These are phyloP conservation scores for Eunapius fragilis DNA, from an alignment of 37 sponge, comb jelly and placozoan species.

Conservation along the genomic window DNA sequence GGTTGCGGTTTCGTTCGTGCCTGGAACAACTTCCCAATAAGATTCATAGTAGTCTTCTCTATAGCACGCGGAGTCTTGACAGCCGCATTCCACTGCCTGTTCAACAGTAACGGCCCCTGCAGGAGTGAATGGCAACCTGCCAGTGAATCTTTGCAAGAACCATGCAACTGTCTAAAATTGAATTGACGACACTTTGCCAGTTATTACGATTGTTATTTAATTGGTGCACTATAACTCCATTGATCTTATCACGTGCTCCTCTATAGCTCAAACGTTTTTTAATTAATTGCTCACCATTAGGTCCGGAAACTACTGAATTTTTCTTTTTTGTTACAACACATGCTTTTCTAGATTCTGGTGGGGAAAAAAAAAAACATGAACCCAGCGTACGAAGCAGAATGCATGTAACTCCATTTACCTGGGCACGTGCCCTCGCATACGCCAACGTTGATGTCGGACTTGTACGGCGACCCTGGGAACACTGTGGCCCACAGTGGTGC, in stretches of 20 bases:
- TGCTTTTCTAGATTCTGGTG: neutral
- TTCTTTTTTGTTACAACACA: conserved; percentile 23
- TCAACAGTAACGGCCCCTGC: conserved; percentile 35
- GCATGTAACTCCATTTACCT: neutral
- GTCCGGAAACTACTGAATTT: conserved; percentile 25
- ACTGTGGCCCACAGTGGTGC: conserved; percentile 1
- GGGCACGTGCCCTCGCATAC: conserved; percentile 38
- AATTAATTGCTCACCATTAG: conserved; percentile 36
- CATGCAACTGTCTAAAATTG: too few relatives aligned
- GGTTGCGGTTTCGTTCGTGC: neutral
- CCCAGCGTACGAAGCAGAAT: neutral
- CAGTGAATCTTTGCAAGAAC: too few relatives aligned
- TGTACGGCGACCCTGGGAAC: conserved; percentile 42
- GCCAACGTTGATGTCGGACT: conserved; percentile 45
- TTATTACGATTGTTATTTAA: too few relatives aligned
- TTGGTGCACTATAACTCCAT: too few relatives aligned
- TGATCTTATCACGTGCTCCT: neutral
- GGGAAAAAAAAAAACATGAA: neutral
- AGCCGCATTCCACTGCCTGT: conserved; percentile 19
- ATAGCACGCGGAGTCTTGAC: conserved; percentile 30
- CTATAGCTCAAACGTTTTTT: neutral
- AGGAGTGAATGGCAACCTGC: neutral
- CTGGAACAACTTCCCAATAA: neutral
- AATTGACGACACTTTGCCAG: too few relatives aligned
- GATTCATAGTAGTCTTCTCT: conserved; percentile 34